Percentiles rank a stretch among this genome's conserved stretches.
phyloP scores from a whole-genome alignment of 2,113 vertebrate species.

The Cryptomyrus ogoouensis region DNA sequence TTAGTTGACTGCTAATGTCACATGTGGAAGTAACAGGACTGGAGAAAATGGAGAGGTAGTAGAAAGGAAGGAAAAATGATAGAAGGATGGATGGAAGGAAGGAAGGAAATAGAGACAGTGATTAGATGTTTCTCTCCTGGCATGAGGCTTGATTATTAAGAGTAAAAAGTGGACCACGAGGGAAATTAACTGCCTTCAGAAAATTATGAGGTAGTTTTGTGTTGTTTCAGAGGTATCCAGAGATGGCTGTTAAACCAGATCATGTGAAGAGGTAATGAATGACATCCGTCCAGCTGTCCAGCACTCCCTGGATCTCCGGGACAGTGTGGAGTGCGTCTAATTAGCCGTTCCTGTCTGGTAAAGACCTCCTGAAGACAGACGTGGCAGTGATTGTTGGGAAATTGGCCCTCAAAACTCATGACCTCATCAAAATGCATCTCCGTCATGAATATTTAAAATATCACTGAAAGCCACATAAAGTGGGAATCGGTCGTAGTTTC shows the following conservation, averaged over 20 bases:
- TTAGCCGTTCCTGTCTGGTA: neutral
- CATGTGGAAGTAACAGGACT: neutral
- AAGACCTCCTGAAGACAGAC: neutral
- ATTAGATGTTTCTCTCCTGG: neutral
- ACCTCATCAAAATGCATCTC: slow-evolving; percentile 41
- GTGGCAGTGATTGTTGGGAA: neutral
- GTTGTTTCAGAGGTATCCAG: neutral
- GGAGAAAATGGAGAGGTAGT: neutral
- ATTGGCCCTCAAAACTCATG: slow-evolving; percentile 32
- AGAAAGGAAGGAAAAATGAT: neutral
- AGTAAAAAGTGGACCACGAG: neutral
- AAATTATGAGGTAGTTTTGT: neutral
- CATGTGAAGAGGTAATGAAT: neutral
- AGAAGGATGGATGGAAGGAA: neutral
- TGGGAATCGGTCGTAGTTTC: slow-evolving; percentile 59
- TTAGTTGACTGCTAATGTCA: neutral
- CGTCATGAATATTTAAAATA: slow-evolving; percentile 69
- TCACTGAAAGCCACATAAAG: slow-evolving; percentile 70
- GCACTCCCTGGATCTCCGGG: neutral
- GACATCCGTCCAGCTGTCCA: neutral
- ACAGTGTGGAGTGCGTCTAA: neutral
- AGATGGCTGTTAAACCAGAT: neutral
- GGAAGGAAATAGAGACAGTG: neutral
- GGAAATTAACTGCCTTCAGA: neutral
- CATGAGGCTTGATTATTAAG: neutral